Base-by-base conservation (phyloP, 2,797 vertebrate genomes). In the Cyprinella venusta region DNA sequence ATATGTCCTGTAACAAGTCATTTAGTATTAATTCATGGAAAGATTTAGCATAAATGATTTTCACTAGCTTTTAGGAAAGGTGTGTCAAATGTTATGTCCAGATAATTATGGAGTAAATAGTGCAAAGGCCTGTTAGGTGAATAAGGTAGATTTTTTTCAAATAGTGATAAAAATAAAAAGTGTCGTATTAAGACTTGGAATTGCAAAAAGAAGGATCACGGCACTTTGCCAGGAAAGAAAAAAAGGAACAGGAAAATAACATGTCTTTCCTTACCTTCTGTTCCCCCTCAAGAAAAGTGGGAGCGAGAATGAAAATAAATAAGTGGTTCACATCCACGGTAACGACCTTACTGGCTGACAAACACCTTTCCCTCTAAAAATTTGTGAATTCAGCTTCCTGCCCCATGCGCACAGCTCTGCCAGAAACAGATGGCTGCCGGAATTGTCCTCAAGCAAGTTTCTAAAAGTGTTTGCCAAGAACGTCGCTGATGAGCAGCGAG, bases 381-480 rank as follows among this genome's bases (percentile, higher is more conserved):
- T 93, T 92, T 93, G 93, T 90, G 90, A 92, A 91, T 86, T 90
- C 88, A 69, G 91, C 92, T 95, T 95, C 95, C 94, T 94, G 91
- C 93, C 92, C 86, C 81, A 45, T 89, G 85, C 82, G 63, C 87
- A 33, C 78, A 50, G 83, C 90, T 92, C 88, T 90, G 90, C 90
- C 91, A 92, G 93, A 94, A 95, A 94, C 95, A 95, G 94, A 95
- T 95, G 94, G 93, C 92, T 94, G 92, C 94, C 94, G 94, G 94
- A 95, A 95, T 84, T 94, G 93, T 95, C 94, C 94, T 94, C 90
- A 88, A 94, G 95, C 95, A 38, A 85, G 90, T 88, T 92, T 94
- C 91, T 81, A 81, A 90, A 94, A 91, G 92, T 94, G 93, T 90
- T 87, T 92, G 90, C 92, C 91, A 91, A 90, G 89, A 94, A 76